A percentile compares a stretch with the other conserved stretches of the same genome.
These are phyloP conservation scores for Seriola aureovittata DNA, from an alignment of 2,113 vertebrate species.

Conservation along the genomic window DNA sequence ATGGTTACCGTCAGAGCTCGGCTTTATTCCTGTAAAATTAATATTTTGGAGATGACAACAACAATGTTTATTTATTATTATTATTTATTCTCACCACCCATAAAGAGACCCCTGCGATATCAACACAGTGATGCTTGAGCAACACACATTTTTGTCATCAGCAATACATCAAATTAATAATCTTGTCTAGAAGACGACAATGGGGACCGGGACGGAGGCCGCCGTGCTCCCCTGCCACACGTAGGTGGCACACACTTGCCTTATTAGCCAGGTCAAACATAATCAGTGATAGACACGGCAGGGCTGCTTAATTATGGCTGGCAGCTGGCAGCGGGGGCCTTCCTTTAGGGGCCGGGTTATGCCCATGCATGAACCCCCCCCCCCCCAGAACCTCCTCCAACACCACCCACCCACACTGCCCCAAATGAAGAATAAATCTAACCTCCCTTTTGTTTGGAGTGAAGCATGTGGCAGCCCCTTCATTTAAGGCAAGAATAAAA, in stretches of 20 bases:
- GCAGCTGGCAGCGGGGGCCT: conserved; percentile 84
- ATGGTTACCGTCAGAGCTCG: not conserved
- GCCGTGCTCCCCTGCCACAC: conserved; percentile 61
- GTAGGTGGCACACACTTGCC: conserved; percentile 79
- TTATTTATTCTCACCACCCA: not conserved
- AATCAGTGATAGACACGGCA: conserved; percentile 85
- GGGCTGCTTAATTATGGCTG: conserved; percentile 84
- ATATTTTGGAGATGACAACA: not conserved
- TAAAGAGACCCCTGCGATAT: not conserved
- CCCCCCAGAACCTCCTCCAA: not conserved
- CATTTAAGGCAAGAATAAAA: conserved; percentile 76
- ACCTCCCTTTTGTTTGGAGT: conserved; percentile 79
- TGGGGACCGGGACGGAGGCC: conserved; percentile 44
- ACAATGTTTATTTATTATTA: not conserved
- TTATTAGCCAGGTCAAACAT: conserved; percentile 86
- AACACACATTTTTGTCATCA: conserved; percentile 58
- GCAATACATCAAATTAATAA: conserved; percentile 66
- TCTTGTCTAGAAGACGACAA: conserved; percentile 60
- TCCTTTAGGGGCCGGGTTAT: conserved; percentile 84
- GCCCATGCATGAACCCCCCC: conserved; percentile 75
- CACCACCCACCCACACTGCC: conserved; percentile 62
- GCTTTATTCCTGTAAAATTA: not conserved
- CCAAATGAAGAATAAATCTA: conserved; percentile 82
- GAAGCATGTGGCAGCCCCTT: conserved; percentile 79
- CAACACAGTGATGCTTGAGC: conserved; percentile 42